phyloP scores from a whole-genome alignment of 2,797 vertebrate genomes.

The Hozukius guyotensis region DNA sequence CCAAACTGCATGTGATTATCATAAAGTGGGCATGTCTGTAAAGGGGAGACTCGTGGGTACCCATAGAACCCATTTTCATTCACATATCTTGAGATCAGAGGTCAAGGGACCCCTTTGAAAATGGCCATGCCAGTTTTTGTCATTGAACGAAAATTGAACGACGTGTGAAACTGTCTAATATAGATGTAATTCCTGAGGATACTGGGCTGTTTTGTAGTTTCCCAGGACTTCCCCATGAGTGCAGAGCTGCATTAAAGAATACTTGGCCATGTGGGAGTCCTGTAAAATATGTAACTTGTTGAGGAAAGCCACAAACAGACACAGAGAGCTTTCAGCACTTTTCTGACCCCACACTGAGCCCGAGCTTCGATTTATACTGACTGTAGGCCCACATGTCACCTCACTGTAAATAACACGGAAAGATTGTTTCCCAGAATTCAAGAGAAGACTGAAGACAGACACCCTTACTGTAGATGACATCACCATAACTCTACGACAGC shows the following conservation, averaged over 20 bases:
- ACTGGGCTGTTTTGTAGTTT: neutral
- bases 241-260: neutral
- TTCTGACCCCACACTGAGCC: conserved; percentile 54
- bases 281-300: neutral
- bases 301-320: neutral
- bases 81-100: too few relatives aligned
- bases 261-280: neutral
- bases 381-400: conserved; percentile 30
- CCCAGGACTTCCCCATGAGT: neutral
- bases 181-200: neutral
- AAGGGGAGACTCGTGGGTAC: too few relatives aligned
- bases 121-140: too few relatives aligned
- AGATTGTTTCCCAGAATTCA: conserved; percentile 29
- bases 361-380: conserved; percentile 53
- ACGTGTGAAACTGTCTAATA: neutral
- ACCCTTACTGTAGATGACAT: conserved; percentile 20
- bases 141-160: too few relatives aligned
- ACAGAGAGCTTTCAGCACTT: neutral
- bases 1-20: too few relatives aligned
- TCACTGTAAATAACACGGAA: conserved; percentile 62
- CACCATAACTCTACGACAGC: conserved; percentile 16
- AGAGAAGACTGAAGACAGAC: conserved; percentile 38
- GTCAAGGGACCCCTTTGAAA: too few relatives aligned
- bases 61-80: too few relatives aligned
- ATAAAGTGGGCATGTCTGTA: too few relatives aligned